phyloP scores from a whole-genome alignment of 2,113 vertebrate genomes.

The Calonectris borealis region DNA sequence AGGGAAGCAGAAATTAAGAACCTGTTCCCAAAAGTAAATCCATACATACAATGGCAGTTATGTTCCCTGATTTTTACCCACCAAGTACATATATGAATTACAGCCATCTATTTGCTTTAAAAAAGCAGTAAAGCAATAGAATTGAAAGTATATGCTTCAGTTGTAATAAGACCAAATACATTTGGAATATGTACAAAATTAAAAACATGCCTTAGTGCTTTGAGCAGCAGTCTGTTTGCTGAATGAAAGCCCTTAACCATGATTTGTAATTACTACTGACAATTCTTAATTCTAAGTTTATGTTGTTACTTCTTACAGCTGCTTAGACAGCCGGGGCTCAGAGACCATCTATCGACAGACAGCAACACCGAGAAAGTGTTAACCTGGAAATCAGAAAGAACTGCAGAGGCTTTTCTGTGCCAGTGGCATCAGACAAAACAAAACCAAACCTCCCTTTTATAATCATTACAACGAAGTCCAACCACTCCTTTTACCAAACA shows the following conservation, averaged over 20 bases:
- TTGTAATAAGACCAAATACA: background rate
- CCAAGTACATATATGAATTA: background rate
- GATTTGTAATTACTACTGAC: background rate
- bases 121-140: background rate
- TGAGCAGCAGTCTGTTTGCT: background rate
- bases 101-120: background rate
- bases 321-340: background rate
- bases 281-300: background rate
- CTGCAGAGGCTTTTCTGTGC: background rate
- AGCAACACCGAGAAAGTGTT: background rate
- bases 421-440: background rate
- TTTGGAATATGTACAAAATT: background rate
- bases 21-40: background rate
- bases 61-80: background rate
- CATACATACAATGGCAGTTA: background rate
- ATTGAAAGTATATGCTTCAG: background rate
- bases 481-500: background rate
- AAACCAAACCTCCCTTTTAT: background rate
- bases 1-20: background rate
- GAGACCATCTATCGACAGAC: background rate
- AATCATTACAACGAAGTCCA: background rate
- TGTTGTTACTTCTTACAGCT: background rate
- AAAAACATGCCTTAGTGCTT: background rate
- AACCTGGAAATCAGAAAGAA: background rate
- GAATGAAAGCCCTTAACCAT: background rate